phyloP scores from a whole-genome alignment of 2,888 invertebrate genomes.

The Andrena dorsata region DNA sequence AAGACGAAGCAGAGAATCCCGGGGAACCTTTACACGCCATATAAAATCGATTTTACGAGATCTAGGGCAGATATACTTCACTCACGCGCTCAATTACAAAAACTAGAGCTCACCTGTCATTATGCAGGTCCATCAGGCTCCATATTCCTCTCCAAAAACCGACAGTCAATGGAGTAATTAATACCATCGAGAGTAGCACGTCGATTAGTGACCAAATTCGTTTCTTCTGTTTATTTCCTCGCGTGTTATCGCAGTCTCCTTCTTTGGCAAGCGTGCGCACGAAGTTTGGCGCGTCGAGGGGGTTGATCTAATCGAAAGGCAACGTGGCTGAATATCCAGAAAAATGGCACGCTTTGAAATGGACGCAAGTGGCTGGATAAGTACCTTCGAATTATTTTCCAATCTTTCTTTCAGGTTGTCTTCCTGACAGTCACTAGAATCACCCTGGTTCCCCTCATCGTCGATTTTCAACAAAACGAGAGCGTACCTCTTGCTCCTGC shows the following conservation, averaged over 20 bases:
- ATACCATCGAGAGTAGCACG: slow-evolving; percentile 82
- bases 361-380: not conserved
- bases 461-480: not conserved
- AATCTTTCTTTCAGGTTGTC: not conserved
- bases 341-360: not conserved
- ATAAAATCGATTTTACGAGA: not conserved
- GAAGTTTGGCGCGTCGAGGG: not conserved
- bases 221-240: slow-evolving; percentile 68
- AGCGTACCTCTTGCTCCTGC: not conserved
- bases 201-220: slow-evolving; percentile 82
- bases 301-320: slow-evolving; percentile 10
- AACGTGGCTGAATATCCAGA: not conserved
- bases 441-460: no score
- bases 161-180: slow-evolving; percentile 86
- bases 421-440: not conserved
- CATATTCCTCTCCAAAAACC: slow-evolving; percentile 87
- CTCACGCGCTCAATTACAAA: not conserved
- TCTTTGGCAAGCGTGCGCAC: not conserved
- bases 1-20: slow-evolving; percentile 66
- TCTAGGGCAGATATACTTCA: not conserved
- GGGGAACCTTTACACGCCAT: slow-evolving; percentile 17
- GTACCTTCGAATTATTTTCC: slow-evolving; percentile 9
- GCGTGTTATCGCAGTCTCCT: not conserved
- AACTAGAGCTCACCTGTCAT: slow-evolving; percentile 66
- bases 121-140: slow-evolving; percentile 85